Evolutionary conservation across 2,797 vertebrate genomes (phyloP).

Genomic region (Halcyon chelicuti): DNA sequence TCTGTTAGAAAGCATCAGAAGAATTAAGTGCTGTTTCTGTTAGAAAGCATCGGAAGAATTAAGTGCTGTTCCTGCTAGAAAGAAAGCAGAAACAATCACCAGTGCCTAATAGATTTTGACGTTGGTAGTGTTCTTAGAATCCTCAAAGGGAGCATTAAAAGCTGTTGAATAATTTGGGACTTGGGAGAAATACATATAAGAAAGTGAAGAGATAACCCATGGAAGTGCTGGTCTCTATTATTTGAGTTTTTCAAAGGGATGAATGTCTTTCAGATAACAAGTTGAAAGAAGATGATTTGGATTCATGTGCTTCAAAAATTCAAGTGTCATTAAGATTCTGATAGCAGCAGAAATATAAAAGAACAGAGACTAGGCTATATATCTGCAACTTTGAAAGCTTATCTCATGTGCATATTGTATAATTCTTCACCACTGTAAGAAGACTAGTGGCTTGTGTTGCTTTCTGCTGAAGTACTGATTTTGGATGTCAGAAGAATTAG

Average conservation of each 20-base stretch:
- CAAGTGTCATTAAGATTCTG: neutral
- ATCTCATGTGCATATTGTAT: neutral
- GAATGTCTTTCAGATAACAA: constrained; percentile 38
- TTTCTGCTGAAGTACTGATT: constrained; percentile 30
- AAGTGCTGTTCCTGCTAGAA: constrained; percentile 44
- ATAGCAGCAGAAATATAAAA: neutral
- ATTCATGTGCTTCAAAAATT: constrained; percentile 42
- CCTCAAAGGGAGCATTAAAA: constrained; percentile 59
- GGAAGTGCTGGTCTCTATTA: neutral
- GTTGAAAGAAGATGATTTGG: constrained; percentile 49
- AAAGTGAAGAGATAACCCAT: constrained; percentile 8
- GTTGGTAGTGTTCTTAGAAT: constrained; percentile 32
- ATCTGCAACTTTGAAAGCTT: neutral
- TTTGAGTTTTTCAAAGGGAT: constrained; percentile 31
- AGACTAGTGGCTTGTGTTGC: neutral
- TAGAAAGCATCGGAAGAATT: constrained; percentile 61
- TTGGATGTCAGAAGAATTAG: neutral
- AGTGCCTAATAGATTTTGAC: constrained; percentile 55
- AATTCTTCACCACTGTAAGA: neutral
- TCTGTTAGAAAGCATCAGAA: constrained; percentile 46
- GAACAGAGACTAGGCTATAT: neutral
- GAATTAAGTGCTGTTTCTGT: constrained; percentile 35
- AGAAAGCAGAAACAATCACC: constrained; percentile 39
- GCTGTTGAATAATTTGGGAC: constrained; percentile 57
- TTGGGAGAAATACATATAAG: constrained; percentile 15